Percentiles rank a stretch among this genome's conserved stretches.
Conservation (phyloP, 2,113 vertebrate species). For the Callipepla squamata region DNA sequence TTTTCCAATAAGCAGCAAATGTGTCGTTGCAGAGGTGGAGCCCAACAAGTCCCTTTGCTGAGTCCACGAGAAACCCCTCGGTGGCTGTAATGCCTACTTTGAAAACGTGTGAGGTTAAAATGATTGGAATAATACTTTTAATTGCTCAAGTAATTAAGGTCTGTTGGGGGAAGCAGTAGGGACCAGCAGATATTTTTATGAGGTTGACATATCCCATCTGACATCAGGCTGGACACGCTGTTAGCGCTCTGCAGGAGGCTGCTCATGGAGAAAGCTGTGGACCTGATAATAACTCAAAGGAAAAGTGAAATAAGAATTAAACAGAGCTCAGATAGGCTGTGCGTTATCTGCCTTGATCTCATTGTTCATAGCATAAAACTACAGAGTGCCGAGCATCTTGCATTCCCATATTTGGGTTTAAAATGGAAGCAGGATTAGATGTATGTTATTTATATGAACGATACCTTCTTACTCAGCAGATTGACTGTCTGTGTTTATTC, state of each 20-base stretch:
- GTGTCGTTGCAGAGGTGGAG: background rate
- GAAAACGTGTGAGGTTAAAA: background rate
- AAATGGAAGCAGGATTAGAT: conserved; percentile 65
- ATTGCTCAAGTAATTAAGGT: conserved; percentile 61
- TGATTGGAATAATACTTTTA: conserved; percentile 18
- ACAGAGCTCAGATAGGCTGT: background rate
- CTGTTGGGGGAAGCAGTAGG: background rate
- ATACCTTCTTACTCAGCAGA: conserved; percentile 73
- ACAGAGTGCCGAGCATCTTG: conserved; percentile 60
- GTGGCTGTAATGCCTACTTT: background rate
- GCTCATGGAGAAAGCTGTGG: background rate
- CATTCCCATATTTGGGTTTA: conserved; percentile 65
- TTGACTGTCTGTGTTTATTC: conserved; percentile 73
- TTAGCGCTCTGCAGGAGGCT: conserved; percentile 5
- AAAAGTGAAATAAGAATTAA: background rate
- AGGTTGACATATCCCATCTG: conserved; percentile 9
- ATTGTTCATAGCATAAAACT: conserved; percentile 18
- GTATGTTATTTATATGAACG: conserved; percentile 70
- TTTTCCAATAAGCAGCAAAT: background rate
- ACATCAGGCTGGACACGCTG: conserved; percentile 16
- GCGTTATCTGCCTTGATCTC: background rate
- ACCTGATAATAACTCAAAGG: background rate
- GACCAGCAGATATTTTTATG: conserved; percentile 13
- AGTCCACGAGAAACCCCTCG: background rate
- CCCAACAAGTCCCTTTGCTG: background rate